These are phyloP conservation scores for Trachelus troglodyta DNA, from an alignment of 2,888 invertebrate species.

Conservation along the genomic window DNA sequence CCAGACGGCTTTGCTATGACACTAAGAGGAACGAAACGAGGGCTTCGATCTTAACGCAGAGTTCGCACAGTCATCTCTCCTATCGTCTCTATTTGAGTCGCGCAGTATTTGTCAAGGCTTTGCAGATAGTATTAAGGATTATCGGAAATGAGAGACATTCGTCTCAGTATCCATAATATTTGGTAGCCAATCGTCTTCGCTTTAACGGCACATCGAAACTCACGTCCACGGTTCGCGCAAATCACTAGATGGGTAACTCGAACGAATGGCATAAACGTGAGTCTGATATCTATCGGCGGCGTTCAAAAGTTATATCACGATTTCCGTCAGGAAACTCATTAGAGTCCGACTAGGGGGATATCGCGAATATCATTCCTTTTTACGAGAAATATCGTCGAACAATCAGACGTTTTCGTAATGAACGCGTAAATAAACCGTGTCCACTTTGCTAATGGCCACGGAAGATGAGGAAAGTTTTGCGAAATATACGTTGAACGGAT, in stretches of 20 bases:
- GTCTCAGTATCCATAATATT: neutral
- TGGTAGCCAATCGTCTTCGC: neutral
- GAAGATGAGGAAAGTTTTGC: neutral
- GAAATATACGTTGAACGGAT: neutral
- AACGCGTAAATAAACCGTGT: neutral
- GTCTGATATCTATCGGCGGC: neutral
- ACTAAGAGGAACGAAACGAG: neutral
- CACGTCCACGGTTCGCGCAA: neutral
- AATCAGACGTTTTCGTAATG: neutral
- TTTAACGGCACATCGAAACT: neutral
- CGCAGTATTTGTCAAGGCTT: neutral
- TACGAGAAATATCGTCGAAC: neutral
- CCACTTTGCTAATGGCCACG: neutral
- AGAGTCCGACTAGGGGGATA: neutral
- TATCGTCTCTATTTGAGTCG: neutral
- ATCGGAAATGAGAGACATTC: neutral
- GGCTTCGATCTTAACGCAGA: neutral
- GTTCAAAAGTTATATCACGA: neutral
- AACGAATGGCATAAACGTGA: neutral
- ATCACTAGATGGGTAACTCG: neutral
- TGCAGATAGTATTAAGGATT: neutral
- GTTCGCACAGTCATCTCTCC: neutral
- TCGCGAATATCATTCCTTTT: neutral
- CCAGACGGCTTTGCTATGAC: neutral
- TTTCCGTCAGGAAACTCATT: neutral